Conservation (phyloP, 2,888 invertebrate genomes). For the Conops quadrifasciatus region DNA sequence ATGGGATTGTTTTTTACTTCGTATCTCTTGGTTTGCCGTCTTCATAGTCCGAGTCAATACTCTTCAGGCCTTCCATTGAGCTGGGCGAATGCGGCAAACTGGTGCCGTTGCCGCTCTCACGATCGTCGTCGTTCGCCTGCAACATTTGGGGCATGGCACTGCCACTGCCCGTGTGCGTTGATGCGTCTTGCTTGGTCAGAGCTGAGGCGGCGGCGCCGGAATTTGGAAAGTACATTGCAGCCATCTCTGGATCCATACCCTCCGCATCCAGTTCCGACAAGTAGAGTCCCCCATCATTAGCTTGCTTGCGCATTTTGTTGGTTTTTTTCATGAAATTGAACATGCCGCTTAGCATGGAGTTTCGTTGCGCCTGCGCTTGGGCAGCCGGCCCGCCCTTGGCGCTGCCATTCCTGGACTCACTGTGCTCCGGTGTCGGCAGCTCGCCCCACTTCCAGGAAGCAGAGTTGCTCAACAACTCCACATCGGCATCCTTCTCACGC, state of each 20-base stretch:
- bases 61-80: conserved; percentile 82
- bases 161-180: conserved; percentile 30
- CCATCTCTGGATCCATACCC: conserved; percentile 90
- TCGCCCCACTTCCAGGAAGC: conserved; percentile 91
- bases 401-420: conserved; percentile 41
- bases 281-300: conserved; percentile 77
- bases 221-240: conserved; percentile 84
- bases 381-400: conserved; percentile 48
- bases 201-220: conserved; percentile 41
- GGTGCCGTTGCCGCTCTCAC: conserved; percentile 95
- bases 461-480: conserved; percentile 54
- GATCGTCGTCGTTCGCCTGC: conserved; percentile 79
- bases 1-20: conserved; percentile 59
- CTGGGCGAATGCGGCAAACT: conserved; percentile 94
- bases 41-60: conserved; percentile 85
- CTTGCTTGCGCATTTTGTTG: conserved; percentile 70
- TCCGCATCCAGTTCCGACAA: conserved; percentile 88
- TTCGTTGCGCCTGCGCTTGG: conserved; percentile 60
- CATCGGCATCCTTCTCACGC: conserved; percentile 62
- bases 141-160: conserved; percentile 8
- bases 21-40: conserved; percentile 70
- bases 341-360: conserved; percentile 88
- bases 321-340: conserved; percentile 90
- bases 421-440: conserved; percentile 69
- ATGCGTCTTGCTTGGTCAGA: conserved; percentile 44